Base-by-base conservation (phyloP, 2,113 vertebrate genomes). In the Orientallactaga bullata region DNA sequence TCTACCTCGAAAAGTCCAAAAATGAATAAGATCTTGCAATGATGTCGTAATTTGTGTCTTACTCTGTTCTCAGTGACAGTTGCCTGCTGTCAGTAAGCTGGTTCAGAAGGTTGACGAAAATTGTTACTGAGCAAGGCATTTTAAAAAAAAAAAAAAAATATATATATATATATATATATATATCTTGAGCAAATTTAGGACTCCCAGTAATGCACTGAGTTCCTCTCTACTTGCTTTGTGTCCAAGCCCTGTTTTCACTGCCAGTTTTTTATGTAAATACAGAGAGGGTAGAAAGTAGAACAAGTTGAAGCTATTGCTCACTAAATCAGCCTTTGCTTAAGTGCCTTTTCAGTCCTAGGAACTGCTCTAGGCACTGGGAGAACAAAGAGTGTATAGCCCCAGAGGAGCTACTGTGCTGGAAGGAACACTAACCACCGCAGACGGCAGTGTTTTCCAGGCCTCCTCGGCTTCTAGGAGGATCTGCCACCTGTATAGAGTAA, bases 31-130 rank as follows among this genome's bases (percentile, higher is more conserved):
- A 11, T 55, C 98, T 98, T 98, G 98, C 98, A 10, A 0, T 99
- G 98, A 99, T 99, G 98, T 97, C 68, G 98, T 99, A 99, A 99
- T 99, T 99, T 99, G 98, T 98, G 98, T 96, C 98, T 94, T 97
- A 99, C 98, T 93, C 98, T 98, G 98, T 97, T 95, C 90, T 84
- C 95, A 72, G 98, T 65, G 98, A 98, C 98, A 98, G 98, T 98
- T 98, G 98, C 98, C 98, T 99, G 97, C 98, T 98, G 98, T 98
- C 98, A 83, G 61, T 35, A 71, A 91, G 72, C 98, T 98, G 97
- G 97, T 84, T 63, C 97, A 93, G 98, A 69, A 88, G 98, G 87
- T 13, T 99, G 98, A 98, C 86, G 98, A 98, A 58, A 96, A 2
- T 61, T 91, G 11, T 96, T 7, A 61, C 98, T 99, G 98, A 99